Base-by-base conservation (phyloP, 2,888 invertebrate genomes). In the Synergus japonicus region DNA sequence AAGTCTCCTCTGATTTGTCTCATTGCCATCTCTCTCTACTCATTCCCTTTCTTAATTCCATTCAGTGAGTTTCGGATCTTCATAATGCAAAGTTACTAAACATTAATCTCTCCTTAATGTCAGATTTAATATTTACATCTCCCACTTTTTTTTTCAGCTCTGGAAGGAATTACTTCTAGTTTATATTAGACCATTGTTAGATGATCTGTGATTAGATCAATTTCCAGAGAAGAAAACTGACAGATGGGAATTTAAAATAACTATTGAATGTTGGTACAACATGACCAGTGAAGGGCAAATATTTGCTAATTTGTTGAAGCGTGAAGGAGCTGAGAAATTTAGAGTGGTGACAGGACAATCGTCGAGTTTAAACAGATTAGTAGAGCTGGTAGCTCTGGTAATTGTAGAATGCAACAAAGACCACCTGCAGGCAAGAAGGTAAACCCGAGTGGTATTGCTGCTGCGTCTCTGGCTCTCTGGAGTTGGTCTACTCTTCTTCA, bases 391-490 rank as follows among this genome's bases (percentile, higher is more conserved):
- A 46, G 22, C 22, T 46, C 13, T 54, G 69, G 49, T 49, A 69
- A 69, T 49, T 69, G 49, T 49, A 49, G 69, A 69, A 69, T 49
- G 49, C 49, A 49, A 69, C 49, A 29, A 69, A 69, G 49, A 46
- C 49, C 69, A 69, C 69, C 69, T 69, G 49, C 69, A 29, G 49
- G 49, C n/a, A 69, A 69, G 46, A 49, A 13, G 49, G 49, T 69
- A 69, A 49, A 49, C 69, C 69, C 37, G 49, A 37, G 49, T 69
- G 29, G 49, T 49, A 69, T 67, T 67, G 43, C 66, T 67, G 22
- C 22, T 22, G 67, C 18, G 22, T 37, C 69, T 69, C 49, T 29
- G n/a, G 1, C 65, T 66, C 10, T 4, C 46, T 67, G 13, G n/a
- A 69, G 37, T 49, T 69, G 29, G 29, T 49, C 69, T 29, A 18